Percentiles rank a stretch among this genome's conserved stretches.
Evolutionary conservation across 1,140 invertebrate species (phyloP).

Genomic region (Meloidogyne floridensis): DNA sequence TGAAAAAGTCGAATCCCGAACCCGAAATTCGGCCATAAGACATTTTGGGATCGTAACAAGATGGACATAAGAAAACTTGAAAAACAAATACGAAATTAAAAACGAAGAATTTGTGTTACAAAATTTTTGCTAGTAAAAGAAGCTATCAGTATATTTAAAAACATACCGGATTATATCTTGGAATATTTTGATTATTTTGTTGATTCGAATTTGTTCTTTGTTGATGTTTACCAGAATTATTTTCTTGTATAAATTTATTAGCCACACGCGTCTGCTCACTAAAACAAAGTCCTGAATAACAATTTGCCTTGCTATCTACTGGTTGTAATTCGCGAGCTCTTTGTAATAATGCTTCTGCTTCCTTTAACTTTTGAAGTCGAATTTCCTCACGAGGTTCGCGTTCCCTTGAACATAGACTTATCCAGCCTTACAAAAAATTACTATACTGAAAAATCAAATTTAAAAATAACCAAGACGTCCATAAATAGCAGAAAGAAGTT

Average conservation of each 20-base stretch:
- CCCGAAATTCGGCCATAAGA: too few relatives aligned
- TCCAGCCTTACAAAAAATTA: constrained; percentile 33
- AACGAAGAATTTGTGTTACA: neutral
- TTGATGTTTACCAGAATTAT: neutral
- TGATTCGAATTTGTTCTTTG: constrained; percentile 1
- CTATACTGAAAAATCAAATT: neutral
- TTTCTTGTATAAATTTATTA: constrained; percentile 21
- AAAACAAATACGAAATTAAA: neutral
- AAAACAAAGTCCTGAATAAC: constrained; percentile 39
- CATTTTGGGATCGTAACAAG: too few relatives aligned
- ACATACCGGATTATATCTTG: constrained; percentile 28
- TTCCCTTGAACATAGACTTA: constrained; percentile 34
- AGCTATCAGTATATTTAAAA: neutral
- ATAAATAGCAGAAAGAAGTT: constrained; percentile 38
- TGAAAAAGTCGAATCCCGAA: too few relatives aligned
- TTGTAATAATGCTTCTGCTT: constrained; percentile 32
- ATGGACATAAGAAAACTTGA: neutral
- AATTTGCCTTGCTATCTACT: constrained; percentile 32
- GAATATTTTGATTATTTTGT: neutral
- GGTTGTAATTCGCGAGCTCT: constrained; percentile 30
- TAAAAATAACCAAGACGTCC: constrained; percentile 29
- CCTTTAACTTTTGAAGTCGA: constrained; percentile 27
- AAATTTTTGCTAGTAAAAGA: too few relatives aligned
- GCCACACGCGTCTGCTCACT: constrained; percentile 33
- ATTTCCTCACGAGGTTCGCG: constrained; percentile 32